Evolutionary conservation across 1,140 invertebrate genomes (phyloP), one percentile per base, ranked within the genome.

Genomic region (Olivierus martensii): DNA sequence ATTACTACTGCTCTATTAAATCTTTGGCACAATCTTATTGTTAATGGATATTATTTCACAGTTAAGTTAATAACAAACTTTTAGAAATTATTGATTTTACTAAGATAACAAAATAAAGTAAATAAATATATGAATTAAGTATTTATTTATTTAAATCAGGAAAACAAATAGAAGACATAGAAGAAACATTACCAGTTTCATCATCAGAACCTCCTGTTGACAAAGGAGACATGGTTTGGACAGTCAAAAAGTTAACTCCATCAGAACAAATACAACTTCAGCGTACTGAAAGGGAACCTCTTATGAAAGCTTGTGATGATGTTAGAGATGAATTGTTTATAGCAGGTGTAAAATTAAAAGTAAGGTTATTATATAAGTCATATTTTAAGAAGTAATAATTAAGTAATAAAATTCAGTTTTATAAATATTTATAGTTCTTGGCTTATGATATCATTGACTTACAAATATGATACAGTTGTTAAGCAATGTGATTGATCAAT

Each of bases 261-360:
- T n/a, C 45, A 41, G 44, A 56, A 56, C 56, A 54, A 53, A 48
- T 45, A 49, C 39, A 59, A 53, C 47, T 51, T 41, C 47, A 49
- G 61, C 66, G 53, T 46, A 39, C 42, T 62, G 68, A 42, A 61
- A 59, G 57, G 55, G 45, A 18, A 78, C 79, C 64, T 71, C 56
- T 87, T n/a, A 68, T 89, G 43, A 66, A 66, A 51, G 73, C 78
- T 28, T 88, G 84, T 72, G 86, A 89, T 70, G 64, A 74, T 36
- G 69, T 81, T 2, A 71, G 87, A 51, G 71, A 77, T 59, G 68
- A 79, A 60, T 72, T 88, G 55, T 73, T 73, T 43, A 65, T 70
- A 51, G 71, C 71, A 58, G 81, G 83, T 53, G 70, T 89, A 15
- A 52, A 60, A 45, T 52, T 67, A 2, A 62, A 64, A 49, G 66